Evolutionary conservation across 2,797 vertebrate genomes (phyloP).

Genomic region (Catostomus latipinnis): DNA sequence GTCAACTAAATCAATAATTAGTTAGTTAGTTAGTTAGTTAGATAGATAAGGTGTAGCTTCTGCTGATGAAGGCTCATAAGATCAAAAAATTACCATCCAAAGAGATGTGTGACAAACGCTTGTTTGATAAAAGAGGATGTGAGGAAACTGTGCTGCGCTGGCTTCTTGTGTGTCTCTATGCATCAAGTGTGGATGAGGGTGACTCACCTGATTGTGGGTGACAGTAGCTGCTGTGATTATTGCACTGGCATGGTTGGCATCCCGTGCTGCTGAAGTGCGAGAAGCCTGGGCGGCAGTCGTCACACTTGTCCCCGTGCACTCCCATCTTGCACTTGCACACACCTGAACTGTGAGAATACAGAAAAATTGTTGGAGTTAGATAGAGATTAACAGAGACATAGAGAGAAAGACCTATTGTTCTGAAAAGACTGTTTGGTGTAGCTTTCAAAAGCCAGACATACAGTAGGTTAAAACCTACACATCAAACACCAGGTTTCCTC

Average conservation of each 20-base stretch:
- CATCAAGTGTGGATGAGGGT: conserved; percentile 4
- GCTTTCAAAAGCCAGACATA: conserved; percentile 14
- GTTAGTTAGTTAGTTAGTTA: too few species aligned
- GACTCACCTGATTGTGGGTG: conserved; percentile 64
- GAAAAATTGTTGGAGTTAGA: background rate
- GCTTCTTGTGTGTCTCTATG: too few species aligned
- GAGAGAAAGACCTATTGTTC: background rate
- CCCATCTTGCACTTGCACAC: conserved; percentile 79
- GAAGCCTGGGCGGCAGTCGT: conserved; percentile 77
- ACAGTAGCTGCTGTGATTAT: conserved; percentile 77
- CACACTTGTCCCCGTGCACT: conserved; percentile 73
- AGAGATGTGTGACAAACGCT: too few species aligned
- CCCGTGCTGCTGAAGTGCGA: conserved; percentile 68
- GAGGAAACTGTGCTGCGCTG: too few species aligned
- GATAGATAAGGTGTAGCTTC: too few species aligned
- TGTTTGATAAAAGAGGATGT: too few species aligned
- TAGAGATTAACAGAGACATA: background rate
- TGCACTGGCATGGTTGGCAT: conserved; percentile 79
- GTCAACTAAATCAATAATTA: too few species aligned
- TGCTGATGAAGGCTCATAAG: too few species aligned
- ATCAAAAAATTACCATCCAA: too few species aligned
- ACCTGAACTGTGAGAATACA: conserved; percentile 74
- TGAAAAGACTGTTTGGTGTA: background rate
- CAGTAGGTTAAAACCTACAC: conserved; percentile 18
- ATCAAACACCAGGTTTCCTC: conserved; percentile 36